Evolutionary conservation across 2,888 invertebrate genomes (phyloP).

Genomic region (Amphipyra berbera): DNA sequence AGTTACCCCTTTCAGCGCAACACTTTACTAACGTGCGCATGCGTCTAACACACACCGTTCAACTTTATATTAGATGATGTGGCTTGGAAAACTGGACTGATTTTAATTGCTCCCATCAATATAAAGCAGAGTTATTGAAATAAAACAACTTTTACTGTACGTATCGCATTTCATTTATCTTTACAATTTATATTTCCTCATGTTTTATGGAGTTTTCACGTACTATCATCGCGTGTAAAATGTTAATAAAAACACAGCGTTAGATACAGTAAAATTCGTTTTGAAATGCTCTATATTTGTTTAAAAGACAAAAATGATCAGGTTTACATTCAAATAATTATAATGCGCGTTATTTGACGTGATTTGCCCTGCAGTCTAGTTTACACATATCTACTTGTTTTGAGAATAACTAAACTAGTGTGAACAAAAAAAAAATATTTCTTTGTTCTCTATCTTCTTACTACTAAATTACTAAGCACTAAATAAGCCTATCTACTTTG

Average conservation of each 20-base stretch:
- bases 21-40: conserved; percentile 38
- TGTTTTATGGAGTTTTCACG: conserved; percentile 37
- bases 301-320: too few species aligned
- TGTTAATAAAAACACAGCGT: conserved; percentile 21
- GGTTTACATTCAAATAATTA: too few species aligned
- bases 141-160: conserved; percentile 50
- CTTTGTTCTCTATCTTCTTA: too few species aligned
- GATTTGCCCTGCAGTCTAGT: too few species aligned
- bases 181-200: conserved; percentile 51
- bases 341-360: too few species aligned
- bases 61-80: conserved; percentile 40
- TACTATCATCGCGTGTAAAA: conserved; percentile 33
- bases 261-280: conserved; percentile 12
- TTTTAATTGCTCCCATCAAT: conserved; percentile 55
- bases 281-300: background rate
- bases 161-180: conserved; percentile 55
- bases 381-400: too few species aligned
- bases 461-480: too few species aligned
- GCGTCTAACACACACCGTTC: conserved; percentile 25
- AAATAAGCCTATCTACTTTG: too few species aligned
- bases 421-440: too few species aligned
- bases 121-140: conserved; percentile 51
- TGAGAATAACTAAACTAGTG: too few species aligned
- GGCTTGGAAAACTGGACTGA: conserved; percentile 51
- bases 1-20: conserved; percentile 77